Evolutionary conservation across 1,140 invertebrate genomes (phyloP), one percentile per base, ranked within the genome.

Genomic region (Drosophila sulfurigaster): DNA sequence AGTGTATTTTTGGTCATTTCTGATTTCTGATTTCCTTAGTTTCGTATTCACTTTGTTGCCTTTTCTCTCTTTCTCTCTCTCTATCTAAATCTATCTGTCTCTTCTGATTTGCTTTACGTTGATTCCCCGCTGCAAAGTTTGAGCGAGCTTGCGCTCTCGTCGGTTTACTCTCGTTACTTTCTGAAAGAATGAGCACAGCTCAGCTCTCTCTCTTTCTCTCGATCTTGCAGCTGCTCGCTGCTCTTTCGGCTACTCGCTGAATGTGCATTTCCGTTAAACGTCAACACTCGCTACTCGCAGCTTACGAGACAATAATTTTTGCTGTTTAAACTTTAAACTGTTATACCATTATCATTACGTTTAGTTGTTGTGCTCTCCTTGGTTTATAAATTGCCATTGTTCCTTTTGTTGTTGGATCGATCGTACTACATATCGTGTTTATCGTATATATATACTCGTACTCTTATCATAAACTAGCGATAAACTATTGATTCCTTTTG

Each of bases 351-450:
- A 63, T 43, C 74, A 58, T 64, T 52, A 48, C 58, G 56, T 76
- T 82, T 64, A 68, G 63, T 80, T 83, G 62, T 52, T 81, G 45
- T 76, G 57, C 41, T 13, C 32, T 13, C 54, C 54, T 66, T 63
- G 49, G 54, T 81, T 81, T 56, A 56, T 56, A 56, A 59, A 56
- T 60, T 68, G 48, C 3, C 41, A 35, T 5, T 75, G 6, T 69
- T 81, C 30, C 56, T 63, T 63, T 75, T 75, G 62, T 79, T 74
- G 64, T 79, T 82, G 58, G 59, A 78, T 75, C 51, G 68, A 77
- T 82, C 67, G 64, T 81, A 64, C 75, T 79, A 46, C 8, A 54
- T 25, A 58, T 54, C 51, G 51, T 54, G 30, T 54, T 41, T 25
- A 57, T 20, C 35, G 38, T 57, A 43, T 38, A 43, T 25, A 56